phyloP scores from a whole-genome alignment of 2,797 vertebrate genomes.

The Limnodromus scolopaceus region DNA sequence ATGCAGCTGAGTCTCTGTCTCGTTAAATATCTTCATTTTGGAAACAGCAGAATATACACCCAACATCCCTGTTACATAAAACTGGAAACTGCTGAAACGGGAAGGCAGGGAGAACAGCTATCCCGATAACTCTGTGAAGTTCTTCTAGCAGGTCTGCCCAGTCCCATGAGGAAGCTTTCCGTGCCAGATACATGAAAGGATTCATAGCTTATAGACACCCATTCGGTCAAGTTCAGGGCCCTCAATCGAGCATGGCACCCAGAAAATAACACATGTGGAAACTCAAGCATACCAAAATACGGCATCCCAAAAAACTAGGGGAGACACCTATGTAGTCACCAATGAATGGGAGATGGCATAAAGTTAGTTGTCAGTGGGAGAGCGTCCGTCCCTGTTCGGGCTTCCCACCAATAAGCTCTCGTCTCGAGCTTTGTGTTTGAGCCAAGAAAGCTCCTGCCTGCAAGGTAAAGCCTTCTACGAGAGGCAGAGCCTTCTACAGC shows the following conservation, averaged over 20 bases:
- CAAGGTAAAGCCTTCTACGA: neutral
- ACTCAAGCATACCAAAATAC: neutral
- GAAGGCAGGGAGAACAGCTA: neutral
- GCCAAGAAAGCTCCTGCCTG: neutral
- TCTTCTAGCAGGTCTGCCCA: neutral
- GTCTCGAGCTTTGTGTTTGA: neutral
- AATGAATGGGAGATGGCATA: neutral
- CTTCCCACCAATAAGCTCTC: neutral
- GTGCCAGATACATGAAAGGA: neutral
- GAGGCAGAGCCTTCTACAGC: neutral
- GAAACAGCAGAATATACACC: neutral
- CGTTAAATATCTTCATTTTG: neutral
- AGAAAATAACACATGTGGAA: neutral
- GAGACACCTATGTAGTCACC: neutral
- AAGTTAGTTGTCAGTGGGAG: neutral
- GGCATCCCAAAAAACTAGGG: neutral
- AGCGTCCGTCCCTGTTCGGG: neutral
- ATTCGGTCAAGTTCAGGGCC: neutral
- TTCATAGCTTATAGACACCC: neutral
- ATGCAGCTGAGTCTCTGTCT: neutral
- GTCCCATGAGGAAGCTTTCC: neutral
- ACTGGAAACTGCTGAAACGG: neutral
- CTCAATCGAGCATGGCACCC: neutral
- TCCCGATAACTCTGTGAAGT: neutral
- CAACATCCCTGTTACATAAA: neutral